These are phyloP conservation scores for Spodoptera exigua DNA, from an alignment of 2,888 invertebrate genomes.

Conservation along the genomic window DNA sequence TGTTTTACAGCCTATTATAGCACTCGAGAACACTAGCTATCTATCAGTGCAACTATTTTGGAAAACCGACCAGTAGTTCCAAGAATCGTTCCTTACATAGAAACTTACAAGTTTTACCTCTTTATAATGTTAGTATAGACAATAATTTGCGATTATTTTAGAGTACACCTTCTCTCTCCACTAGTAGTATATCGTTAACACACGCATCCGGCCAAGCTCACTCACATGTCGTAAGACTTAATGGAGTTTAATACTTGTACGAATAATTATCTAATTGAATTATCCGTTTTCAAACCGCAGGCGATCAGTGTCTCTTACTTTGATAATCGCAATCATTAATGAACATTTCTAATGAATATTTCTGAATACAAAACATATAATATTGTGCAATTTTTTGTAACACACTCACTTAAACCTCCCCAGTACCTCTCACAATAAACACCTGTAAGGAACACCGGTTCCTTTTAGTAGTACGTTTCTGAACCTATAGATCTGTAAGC, in stretches of 20 bases:
- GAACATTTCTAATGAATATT: slow-evolving; percentile 42
- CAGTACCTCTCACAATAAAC: too few relatives aligned
- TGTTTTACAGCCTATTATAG: too few relatives aligned
- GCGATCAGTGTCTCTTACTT: slow-evolving; percentile 52
- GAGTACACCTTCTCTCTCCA: slow-evolving; percentile 26
- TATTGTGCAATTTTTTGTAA: slow-evolving; percentile 40
- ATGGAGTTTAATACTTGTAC: slow-evolving; percentile 46
- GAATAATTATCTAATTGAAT: slow-evolving; percentile 56
- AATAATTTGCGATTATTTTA: background rate
- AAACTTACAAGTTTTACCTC: too few relatives aligned
- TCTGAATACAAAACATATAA: slow-evolving; percentile 13
- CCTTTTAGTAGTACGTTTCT: too few relatives aligned
- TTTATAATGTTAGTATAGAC: too few relatives aligned
- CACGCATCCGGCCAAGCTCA: slow-evolving; percentile 54
- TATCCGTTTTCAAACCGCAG: slow-evolving; percentile 48
- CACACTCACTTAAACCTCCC: too few relatives aligned
- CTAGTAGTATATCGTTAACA: slow-evolving; percentile 1
- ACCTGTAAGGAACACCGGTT: too few relatives aligned
- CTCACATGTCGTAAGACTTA: slow-evolving; percentile 49
- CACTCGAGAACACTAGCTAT: too few relatives aligned
- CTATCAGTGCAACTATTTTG: too few relatives aligned
- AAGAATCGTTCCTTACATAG: too few relatives aligned
- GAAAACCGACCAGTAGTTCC: too few relatives aligned
- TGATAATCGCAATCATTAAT: slow-evolving; percentile 49
- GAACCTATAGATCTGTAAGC: slow-evolving; percentile 6